These are phyloP conservation scores for Amyelois transitella DNA, from an alignment of 1,140 invertebrate species.

Conservation along the genomic window DNA sequence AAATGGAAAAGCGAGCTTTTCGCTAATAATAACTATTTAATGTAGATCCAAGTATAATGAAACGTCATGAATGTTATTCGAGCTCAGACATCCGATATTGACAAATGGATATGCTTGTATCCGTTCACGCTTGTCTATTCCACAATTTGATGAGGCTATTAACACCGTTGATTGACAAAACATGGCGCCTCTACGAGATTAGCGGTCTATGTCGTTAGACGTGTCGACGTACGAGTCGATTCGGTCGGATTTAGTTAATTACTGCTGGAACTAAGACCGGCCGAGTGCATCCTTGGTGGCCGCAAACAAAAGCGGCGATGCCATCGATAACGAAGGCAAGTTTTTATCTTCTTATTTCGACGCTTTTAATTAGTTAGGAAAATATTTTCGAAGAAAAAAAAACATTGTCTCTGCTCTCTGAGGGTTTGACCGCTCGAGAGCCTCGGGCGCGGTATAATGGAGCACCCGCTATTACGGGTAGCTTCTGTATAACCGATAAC, in stretches of 20 bases:
- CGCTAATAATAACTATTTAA: no score
- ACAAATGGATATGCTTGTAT: not conserved
- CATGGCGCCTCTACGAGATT: not conserved
- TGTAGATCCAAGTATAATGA: no score
- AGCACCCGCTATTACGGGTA: slow-evolving; percentile 39
- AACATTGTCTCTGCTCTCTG: slow-evolving; percentile 44
- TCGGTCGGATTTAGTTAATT: slow-evolving; percentile 66
- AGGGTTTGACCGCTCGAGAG: slow-evolving; percentile 23
- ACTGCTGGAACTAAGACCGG: slow-evolving; percentile 37
- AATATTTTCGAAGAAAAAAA: slow-evolving; percentile 69
- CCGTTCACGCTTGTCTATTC: not conserved
- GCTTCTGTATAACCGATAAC: slow-evolving; percentile 50
- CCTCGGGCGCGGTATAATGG: slow-evolving; percentile 46
- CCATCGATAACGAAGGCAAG: slow-evolving; percentile 60
- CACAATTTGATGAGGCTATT: not conserved
- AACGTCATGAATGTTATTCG: not conserved
- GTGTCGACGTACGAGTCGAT: slow-evolving; percentile 22
- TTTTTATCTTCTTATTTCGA: slow-evolving; percentile 68
- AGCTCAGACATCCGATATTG: not conserved
- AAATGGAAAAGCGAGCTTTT: no score
- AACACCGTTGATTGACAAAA: not conserved
- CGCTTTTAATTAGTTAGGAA: slow-evolving; percentile 73
- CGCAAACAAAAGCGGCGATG: slow-evolving; percentile 63
- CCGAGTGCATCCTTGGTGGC: slow-evolving; percentile 43
- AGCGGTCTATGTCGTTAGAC: slow-evolving; percentile 14